Base-by-base conservation (phyloP, 2,797 vertebrate genomes). In the Myiothlypis chrysogaster region DNA sequence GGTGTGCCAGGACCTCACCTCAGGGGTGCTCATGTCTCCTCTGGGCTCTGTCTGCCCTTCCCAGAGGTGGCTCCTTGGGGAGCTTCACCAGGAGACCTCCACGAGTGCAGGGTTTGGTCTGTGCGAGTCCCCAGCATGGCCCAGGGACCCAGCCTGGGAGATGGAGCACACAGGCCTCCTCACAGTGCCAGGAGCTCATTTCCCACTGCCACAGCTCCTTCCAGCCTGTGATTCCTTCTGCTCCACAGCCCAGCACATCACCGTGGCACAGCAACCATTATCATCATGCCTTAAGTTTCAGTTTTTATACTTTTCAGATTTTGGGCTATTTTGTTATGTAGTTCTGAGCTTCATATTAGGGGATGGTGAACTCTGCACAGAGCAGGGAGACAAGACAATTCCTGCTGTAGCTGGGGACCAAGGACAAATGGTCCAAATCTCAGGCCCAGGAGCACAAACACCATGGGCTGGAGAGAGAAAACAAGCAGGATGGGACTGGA, bases 61-160 rank as follows among this genome's bases (percentile, higher is more conserved):
- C 24, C 34, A 79, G 18, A 46, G 17, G 7, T 20, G 57, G 8
- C 14, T 91, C 32, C 20, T 10, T 1, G 1, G 5, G 53, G 11
- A 83, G 22, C 28, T 78, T 83, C 55, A 34, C 22, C 27, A 39
- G 12, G 18, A 84, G 37, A 57, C 39, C 13, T 75, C 49, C 56
- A n/a, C 5, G 1, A 25, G 2, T 3, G 0, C 60, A 68, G 66
- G 27, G 15, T 27, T 77, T 2, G 1, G 6, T 46, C 19, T 24
- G 9, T 52, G 34, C 37, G 39, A 68, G 30, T 59, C 30, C 34
- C 55, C 3, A 2, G 27, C 39, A 24, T 1, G 47, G 34, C 59
- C 53, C 72, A 66, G 70, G 79, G 27, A 91, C 37, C 24, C 32
- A 28, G 0, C 4, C 6, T 43, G 49, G 22, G 44, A 73, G 16